A percentile compares a stretch with the other conserved stretches of the same genome.
phyloP scores from a whole-genome alignment of 2,888 invertebrate genomes.

The Cheilosia scutellata region DNA sequence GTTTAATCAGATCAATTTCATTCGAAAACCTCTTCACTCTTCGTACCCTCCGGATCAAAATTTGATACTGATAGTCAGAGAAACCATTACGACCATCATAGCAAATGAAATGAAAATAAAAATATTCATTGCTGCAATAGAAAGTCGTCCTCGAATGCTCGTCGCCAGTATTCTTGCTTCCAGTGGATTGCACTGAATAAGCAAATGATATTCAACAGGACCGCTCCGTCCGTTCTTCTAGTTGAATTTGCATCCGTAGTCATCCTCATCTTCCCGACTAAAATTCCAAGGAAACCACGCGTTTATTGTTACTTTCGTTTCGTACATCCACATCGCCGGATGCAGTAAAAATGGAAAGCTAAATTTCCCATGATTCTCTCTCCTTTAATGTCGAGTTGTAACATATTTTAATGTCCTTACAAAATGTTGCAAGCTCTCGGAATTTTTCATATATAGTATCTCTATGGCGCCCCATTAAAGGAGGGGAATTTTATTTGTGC shows the following conservation, averaged over 20 bases:
- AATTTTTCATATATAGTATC: constrained; percentile 25
- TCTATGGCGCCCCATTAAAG: constrained; percentile 19
- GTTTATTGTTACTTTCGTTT: constrained; percentile 8
- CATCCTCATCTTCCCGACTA: not conserved
- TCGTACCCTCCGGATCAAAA: constrained; percentile 7
- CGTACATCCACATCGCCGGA: constrained; percentile 12
- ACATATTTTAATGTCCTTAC: constrained; percentile 53
- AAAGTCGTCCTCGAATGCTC: constrained; percentile 29
- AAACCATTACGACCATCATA: constrained; percentile 31
- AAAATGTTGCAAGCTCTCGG: constrained; percentile 49
- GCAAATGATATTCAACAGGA: constrained; percentile 50
- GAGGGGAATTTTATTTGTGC: constrained; percentile 26
- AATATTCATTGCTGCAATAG: constrained; percentile 23
- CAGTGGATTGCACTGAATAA: constrained; percentile 48
- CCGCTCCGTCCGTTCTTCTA: not conserved
- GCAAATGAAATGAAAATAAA: constrained; percentile 39
- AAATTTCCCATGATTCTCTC: constrained; percentile 37
- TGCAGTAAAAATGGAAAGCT: constrained; percentile 25
- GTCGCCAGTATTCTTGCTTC: constrained; percentile 15
- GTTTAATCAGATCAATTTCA: constrained; percentile 41
- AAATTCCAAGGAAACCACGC: constrained; percentile 25
- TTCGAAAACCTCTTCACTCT: constrained; percentile 1
- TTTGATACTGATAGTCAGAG: constrained; percentile 9
- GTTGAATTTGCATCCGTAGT: constrained; percentile 31
- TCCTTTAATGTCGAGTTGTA: constrained; percentile 45